Evolutionary conservation across 2,113 vertebrate genomes (phyloP), one percentile per base, ranked within the genome.

Genomic region (Nerophis lumbriciformis): DNA sequence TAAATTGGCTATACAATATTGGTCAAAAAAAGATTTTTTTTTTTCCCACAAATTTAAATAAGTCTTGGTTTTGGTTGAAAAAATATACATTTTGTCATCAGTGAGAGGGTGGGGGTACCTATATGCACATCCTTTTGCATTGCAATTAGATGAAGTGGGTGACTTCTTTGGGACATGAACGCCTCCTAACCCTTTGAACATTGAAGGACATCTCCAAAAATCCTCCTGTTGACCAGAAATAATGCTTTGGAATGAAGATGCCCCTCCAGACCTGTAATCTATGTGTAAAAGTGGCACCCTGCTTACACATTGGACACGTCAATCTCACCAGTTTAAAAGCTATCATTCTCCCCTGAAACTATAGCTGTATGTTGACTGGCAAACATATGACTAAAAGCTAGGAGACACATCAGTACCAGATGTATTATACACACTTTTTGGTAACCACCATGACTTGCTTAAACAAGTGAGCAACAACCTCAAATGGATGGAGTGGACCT

Each of bases 351-450:
- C 84, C 90, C 81, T 83, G 87, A 90, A 86, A 85, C 83, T 87
- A 28, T 28, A 83, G 76, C 74, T 80, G 71, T 69, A 85, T 73
- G 80, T 82, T 72, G 83, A 88, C 79, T 86, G 83, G 78, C 80
- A 79, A 83, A 71, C 78, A 86, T 79, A 79, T 87, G 73, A 85
- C 78, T 76, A 79, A 84, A 57, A 88, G 82, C 79, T 72, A 87
- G 73, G 79, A 88, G 80, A 87, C 77, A 72, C 81, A 78, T 88
- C 84, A 83, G 87, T 87, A 92, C 86, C 88, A 86, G 85, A 88
- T 89, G 87, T 89, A 80, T 88, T 87, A 91, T 90, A 87, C 88
- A 88, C 88, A 90, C 89, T 90, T 91, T 90, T 90, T 89, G 90
- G 89, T 88, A 89, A 90, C 89, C 83, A 89, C 87, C 86, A 80